Evolutionary conservation across 2,797 vertebrate species (phyloP).

Genomic region (Myripristis jacobus): DNA sequence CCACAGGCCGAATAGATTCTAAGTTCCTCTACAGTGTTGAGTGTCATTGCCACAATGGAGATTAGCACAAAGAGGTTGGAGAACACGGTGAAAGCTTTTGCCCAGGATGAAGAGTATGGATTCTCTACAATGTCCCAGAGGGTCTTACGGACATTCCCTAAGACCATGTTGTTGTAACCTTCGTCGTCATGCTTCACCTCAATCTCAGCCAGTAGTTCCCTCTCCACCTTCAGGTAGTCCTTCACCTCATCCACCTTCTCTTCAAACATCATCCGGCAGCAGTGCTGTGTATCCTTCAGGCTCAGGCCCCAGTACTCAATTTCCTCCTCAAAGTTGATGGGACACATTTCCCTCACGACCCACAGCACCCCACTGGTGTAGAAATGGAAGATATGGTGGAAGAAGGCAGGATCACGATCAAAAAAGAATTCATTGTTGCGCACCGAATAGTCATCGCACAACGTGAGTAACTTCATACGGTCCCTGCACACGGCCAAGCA

Average conservation of each 20-base stretch:
- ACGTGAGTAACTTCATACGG: slow-evolving; percentile 72
- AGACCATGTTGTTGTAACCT: slow-evolving; percentile 81
- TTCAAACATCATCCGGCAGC: slow-evolving; percentile 87
- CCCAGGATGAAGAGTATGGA: slow-evolving; percentile 84
- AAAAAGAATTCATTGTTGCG: slow-evolving; percentile 88
- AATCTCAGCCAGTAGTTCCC: slow-evolving; percentile 85
- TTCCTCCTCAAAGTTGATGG: slow-evolving; percentile 88
- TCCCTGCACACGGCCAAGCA: slow-evolving; percentile 82
- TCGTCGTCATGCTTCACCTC: slow-evolving; percentile 73
- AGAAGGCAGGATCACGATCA: slow-evolving; percentile 86
- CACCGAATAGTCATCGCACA: slow-evolving; percentile 89
- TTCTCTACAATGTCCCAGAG: slow-evolving; percentile 88
- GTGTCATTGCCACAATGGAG: slow-evolving; percentile 87
- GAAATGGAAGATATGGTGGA: slow-evolving; percentile 87
- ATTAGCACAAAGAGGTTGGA: slow-evolving; percentile 88
- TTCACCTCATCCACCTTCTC: slow-evolving; percentile 87
- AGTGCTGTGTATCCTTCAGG: slow-evolving; percentile 82
- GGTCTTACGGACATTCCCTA: slow-evolving; percentile 75
- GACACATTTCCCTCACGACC: slow-evolving; percentile 87
- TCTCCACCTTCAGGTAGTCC: slow-evolving; percentile 86
- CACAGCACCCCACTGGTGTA: slow-evolving; percentile 86
- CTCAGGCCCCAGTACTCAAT: slow-evolving; percentile 88
- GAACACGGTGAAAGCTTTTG: slow-evolving; percentile 85
- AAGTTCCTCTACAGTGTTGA: slow-evolving; percentile 88
- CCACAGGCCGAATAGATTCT: slow-evolving; percentile 70